Evolutionary conservation across 2,113 vertebrate genomes (phyloP).

Genomic region (Carlito syrichta): DNA sequence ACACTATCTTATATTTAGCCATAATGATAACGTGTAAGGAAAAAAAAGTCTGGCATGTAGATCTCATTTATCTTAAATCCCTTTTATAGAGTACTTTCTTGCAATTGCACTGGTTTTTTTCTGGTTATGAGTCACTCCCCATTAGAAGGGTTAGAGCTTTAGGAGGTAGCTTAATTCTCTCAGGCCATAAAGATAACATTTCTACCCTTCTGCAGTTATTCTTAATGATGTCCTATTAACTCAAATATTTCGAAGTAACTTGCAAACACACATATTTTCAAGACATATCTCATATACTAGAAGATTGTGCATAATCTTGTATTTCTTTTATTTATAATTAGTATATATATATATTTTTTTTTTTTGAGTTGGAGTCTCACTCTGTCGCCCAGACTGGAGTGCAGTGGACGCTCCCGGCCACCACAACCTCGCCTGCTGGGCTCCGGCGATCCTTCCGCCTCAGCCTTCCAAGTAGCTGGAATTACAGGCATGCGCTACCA

Average conservation of each 20-base stretch:
- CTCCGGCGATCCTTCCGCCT: too few species aligned
- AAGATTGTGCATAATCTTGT: background rate
- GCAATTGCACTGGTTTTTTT: background rate
- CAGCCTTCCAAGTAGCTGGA: too few species aligned
- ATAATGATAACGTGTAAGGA: background rate
- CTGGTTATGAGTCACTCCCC: background rate
- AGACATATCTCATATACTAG: background rate
- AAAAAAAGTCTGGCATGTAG: background rate
- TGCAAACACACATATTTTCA: background rate
- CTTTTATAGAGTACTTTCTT: background rate
- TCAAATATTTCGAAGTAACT: background rate
- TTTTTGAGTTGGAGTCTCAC: too few species aligned
- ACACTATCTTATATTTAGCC: background rate
- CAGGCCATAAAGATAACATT: background rate
- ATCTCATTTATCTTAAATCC: background rate
- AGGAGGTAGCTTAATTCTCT: background rate
- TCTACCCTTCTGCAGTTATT: background rate
- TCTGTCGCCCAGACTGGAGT: too few species aligned
- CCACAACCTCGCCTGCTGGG: too few species aligned
- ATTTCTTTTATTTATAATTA: background rate
- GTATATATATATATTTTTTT: too few species aligned
- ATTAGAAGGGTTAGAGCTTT: background rate
- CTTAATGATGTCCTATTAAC: background rate
- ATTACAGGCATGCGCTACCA: too few species aligned
- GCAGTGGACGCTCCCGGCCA: too few species aligned